Base-by-base conservation (phyloP, 1,140 invertebrate species). In the Aphelenchoides besseyi region DNA sequence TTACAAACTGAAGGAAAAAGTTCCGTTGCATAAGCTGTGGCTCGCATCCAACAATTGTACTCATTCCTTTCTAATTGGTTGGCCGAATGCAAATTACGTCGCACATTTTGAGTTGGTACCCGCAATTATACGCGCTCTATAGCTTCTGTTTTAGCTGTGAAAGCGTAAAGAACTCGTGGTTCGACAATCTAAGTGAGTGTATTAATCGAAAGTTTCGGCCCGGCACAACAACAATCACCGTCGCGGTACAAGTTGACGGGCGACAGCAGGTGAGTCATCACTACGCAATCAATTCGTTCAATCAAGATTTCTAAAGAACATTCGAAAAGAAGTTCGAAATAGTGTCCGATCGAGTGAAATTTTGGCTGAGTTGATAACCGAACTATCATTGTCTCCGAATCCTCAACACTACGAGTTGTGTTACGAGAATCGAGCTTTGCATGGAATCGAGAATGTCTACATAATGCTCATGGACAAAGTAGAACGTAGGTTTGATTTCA, bases 1-100 rank as follows among this genome's bases (percentile, higher is more conserved):
- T 2, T 83, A 80, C 76, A 87, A 87, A 70, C 74, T 87, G 26
- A 87, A 87, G 74, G 79, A 86, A 32, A 81, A 85, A 41, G 77
- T 87, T 9, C 75, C 75, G n/a, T 76, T 87, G 12, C 81, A 85
- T 74, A 84, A 85, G 64, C 73, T 87, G 55, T 87, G 87, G 87
- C 69, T 86, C 16, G 83, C 77, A 59, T 86, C 59, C 75, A 85
- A 73, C 79, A 86, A 69, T 78, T 86, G 55, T 74, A 79, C 85
- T 3, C 74, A 79, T 41, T 87, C 86, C 0, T 87, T 87, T 75
- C 82, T 87, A 16, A 81, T 87, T 64, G 87, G 87, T 37, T 87
- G 87, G 87, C 73, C 75, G 2, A 81, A 84, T 2, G 80, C 74
- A 63, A 87, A 87, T 61, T 79, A 81, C 48, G 84, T 87, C 16